Percentiles rank a stretch among this genome's conserved stretches.
These are phyloP conservation scores for Microcebus murinus DNA, from an alignment of 2,113 vertebrate species.

Conservation along the genomic window DNA sequence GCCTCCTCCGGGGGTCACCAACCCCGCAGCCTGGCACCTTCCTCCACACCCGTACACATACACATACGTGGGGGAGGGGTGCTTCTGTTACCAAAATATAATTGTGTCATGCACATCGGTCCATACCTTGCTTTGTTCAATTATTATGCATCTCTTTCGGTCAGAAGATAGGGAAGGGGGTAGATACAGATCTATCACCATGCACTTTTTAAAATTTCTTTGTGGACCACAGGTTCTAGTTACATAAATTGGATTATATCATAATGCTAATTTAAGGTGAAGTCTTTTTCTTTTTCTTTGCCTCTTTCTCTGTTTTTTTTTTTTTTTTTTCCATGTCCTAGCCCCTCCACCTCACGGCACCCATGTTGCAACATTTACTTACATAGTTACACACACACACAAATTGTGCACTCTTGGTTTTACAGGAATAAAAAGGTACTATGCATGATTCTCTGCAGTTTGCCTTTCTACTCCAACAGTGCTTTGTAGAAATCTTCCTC, in stretches of 20 bases:
- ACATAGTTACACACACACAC: background rate
- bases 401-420: accelerated
- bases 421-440: background rate
- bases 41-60: accelerated
- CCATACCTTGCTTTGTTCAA: accelerated
- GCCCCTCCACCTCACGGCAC: accelerated
- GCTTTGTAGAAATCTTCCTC: background rate
- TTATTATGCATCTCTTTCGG: accelerated
- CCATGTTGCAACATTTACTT: background rate
- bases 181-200: accelerated
- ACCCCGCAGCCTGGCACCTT: background rate
- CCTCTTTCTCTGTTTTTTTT: background rate
- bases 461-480: too few relatives aligned
- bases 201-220: background rate
- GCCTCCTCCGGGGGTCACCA: accelerated
- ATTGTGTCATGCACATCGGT: accelerated
- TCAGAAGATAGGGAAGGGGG: background rate
- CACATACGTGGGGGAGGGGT: accelerated
- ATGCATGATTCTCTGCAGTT: accelerated
- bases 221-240: background rate
- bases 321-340: background rate
- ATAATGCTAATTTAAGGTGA: background rate
- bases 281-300: background rate
- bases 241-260: background rate
- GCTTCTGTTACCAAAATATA: background rate